phyloP scores from a whole-genome alignment of 1,140 invertebrate species.

The Psix sp. region DNA sequence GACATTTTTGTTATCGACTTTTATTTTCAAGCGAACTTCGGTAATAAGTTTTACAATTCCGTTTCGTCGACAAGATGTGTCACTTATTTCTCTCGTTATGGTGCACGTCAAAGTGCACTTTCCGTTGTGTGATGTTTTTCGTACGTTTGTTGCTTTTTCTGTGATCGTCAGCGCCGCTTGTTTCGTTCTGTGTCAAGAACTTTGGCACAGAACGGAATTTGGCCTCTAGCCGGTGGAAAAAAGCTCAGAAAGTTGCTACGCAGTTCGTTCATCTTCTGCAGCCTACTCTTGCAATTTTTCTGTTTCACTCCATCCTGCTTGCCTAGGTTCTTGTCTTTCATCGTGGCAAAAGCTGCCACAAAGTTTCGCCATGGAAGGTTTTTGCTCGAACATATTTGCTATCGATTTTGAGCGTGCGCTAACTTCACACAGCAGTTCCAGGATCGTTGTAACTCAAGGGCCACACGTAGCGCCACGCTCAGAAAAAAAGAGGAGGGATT shows the following conservation, averaged over 20 bases:
- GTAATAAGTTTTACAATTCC: slow-evolving; percentile 27
- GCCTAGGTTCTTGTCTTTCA: slow-evolving; percentile 30
- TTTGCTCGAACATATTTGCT: slow-evolving; percentile 62
- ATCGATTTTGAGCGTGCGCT: slow-evolving; percentile 52
- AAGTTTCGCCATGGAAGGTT: slow-evolving; percentile 51
- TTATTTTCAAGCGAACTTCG: slow-evolving; percentile 19
- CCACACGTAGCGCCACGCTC: slow-evolving; percentile 36
- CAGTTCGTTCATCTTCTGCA: slow-evolving; percentile 47
- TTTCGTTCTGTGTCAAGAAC: slow-evolving; percentile 45
- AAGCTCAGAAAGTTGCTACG: slow-evolving; percentile 45
- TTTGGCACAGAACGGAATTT: slow-evolving; percentile 53
- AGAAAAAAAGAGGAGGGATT: slow-evolving; percentile 58
- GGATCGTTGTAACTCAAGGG: slow-evolving; percentile 56
- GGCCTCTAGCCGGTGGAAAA: slow-evolving; percentile 38
- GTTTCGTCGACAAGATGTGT: slow-evolving; percentile 18
- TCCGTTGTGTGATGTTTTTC: slow-evolving; percentile 25
- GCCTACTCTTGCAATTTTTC: slow-evolving; percentile 46
- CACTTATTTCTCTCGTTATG: slow-evolving; percentile 39
- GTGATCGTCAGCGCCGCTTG: slow-evolving; percentile 52
- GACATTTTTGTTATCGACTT: slow-evolving; percentile 14
- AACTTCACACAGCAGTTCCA: slow-evolving; percentile 57
- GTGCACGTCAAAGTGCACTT: slow-evolving; percentile 18
- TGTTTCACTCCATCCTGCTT: slow-evolving; percentile 16
- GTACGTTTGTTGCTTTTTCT: slow-evolving; percentile 48
- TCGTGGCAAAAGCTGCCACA: slow-evolving; percentile 44